These are phyloP conservation scores for Acholoe squamosa DNA, from an alignment of 2,888 invertebrate genomes.

Conservation along the genomic window DNA sequence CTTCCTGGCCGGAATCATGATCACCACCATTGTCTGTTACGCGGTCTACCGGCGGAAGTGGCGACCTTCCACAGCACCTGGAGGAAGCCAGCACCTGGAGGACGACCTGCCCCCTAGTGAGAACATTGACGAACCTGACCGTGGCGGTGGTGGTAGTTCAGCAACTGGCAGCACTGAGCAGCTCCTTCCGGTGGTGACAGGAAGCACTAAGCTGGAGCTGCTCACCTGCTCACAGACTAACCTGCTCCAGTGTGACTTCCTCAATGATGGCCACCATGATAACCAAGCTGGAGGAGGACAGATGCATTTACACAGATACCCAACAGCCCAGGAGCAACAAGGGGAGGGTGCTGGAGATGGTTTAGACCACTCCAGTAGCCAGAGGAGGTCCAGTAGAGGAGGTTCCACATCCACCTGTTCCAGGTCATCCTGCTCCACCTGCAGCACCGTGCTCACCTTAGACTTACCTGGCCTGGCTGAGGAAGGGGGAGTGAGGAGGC, in stretches of 20 bases:
- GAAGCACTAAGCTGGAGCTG: not conserved
- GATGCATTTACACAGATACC: not conserved
- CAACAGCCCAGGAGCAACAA: not conserved
- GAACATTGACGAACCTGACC: not conserved
- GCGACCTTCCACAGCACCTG: not conserved
- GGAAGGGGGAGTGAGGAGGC: not conserved
- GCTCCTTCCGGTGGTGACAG: too few relatives aligned
- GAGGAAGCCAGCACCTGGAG: not conserved
- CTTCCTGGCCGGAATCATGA: not conserved
- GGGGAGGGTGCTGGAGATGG: too few relatives aligned
- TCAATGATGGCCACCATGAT: not conserved
- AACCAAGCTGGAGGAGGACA: not conserved
- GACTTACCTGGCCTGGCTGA: not conserved
- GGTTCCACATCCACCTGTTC: not conserved
- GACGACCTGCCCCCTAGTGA: not conserved
- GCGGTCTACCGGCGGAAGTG: slow-evolving; percentile 11
- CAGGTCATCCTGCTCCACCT: not conserved
- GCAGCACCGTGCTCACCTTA: not conserved
- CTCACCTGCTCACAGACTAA: not conserved
- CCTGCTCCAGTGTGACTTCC: not conserved
- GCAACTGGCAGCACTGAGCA: too few relatives aligned
- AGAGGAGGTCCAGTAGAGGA: not conserved
- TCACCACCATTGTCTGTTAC: not conserved
- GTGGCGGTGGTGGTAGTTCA: not conserved
- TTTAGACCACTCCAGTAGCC: not conserved